Conservation (phyloP, 2,113 vertebrate species). For the zebrafish (Danio rerio) region GRCz12tu NC_133196.1:40034001-40034500, state of each 20-base stretch:
- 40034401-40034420: conserved; percentile 73
- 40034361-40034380: conserved; percentile 73
- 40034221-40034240: conserved; percentile 63
- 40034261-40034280: conserved; percentile 76
- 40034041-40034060: background rate
- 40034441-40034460: background rate
- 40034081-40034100: too few relatives aligned
- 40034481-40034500: background rate
- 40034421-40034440: background rate
- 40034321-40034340: conserved; percentile 76
- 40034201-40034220: conserved; percentile 28
- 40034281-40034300: conserved; percentile 69
- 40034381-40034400: conserved; percentile 49
- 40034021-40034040: too few relatives aligned
- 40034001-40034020: too few relatives aligned
- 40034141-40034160: conserved; percentile 54
- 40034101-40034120: conserved; percentile 3
- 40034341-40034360: conserved; percentile 74
- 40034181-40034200: conserved; percentile 49
- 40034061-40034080: background rate
- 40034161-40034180: conserved; percentile 69
- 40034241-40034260: conserved; percentile 74
- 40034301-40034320: conserved; percentile 66
- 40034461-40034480: background rate
- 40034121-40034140: background rate